A percentile compares a stretch with the other conserved stretches of the same genome.
These are phyloP conservation scores for Equus przewalskii DNA, from an alignment of 2,113 vertebrate genomes.

Conservation along the genomic window DNA sequence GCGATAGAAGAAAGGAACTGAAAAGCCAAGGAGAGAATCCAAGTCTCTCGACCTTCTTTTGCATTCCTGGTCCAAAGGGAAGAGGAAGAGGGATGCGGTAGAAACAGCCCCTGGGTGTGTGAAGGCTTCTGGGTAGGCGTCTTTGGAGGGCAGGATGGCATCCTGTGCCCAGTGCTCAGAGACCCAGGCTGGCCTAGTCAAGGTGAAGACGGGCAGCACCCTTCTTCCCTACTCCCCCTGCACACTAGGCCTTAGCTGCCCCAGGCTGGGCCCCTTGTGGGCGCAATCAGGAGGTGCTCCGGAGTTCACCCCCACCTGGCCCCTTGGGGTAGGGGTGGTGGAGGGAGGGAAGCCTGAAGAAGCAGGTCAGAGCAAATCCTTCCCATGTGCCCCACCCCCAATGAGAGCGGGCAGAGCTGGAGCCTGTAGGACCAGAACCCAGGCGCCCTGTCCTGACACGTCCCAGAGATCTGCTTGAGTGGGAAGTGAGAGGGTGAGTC, in stretches of 20 bases:
- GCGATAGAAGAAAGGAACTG: background rate
- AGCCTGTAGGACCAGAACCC: slow-evolving; percentile 87
- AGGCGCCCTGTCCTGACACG: slow-evolving; percentile 83
- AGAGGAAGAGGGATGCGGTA: background rate
- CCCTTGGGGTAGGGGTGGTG: background rate
- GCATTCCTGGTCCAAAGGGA: background rate
- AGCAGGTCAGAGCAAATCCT: slow-evolving; percentile 85
- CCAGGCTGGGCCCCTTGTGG: background rate
- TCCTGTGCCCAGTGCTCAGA: background rate
- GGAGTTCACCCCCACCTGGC: slow-evolving; percentile 79
- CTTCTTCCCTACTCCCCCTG: too few relatives aligned
- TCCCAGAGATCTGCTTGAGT: slow-evolving; percentile 79
- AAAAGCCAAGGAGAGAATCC: background rate
- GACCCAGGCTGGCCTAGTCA: background rate
- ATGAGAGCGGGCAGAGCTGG: slow-evolving; percentile 56
- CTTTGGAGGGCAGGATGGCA: background rate
- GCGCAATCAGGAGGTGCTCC: slow-evolving; percentile 68
- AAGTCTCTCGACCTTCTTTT: background rate
- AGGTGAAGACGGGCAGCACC: background rate
- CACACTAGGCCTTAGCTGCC: background rate
- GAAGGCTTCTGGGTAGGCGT: background rate
- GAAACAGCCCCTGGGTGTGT: background rate
- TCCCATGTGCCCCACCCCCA: slow-evolving; percentile 77
- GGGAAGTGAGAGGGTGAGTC: slow-evolving; percentile 73
- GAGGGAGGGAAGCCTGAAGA: slow-evolving; percentile 49